Base-by-base conservation (phyloP, 2,888 invertebrate species). In the Isoperla grammatica region DNA sequence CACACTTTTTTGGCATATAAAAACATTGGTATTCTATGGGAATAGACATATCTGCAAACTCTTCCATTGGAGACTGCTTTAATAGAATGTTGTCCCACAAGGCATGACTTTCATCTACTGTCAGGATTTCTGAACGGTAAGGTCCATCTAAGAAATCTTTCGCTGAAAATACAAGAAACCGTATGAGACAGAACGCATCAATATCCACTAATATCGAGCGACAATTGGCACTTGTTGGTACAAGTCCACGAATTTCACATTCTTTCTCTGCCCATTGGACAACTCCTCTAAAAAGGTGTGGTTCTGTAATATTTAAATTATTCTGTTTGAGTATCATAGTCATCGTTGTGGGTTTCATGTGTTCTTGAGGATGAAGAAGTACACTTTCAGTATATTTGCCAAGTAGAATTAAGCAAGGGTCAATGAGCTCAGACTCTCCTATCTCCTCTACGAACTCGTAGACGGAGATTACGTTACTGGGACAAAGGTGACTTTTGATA, bases 401-500 rank as follows among this genome's bases (percentile, higher is more conserved):
- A 20, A 56, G 39, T 37, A 43, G 17, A 1, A 9, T 4, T 6
- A 35, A 45, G 65, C 83, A 80, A 66, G 71, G 69, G 20, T 75
- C 75, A 62, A 76, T 71, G 2, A 81, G 72, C 48, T 79, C 71
- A 63, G 77, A 73, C 65, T 80, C 76, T 63, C 81, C 81, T 69
- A 82, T 81, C 69, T 82, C 75, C 65, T 82, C 81, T 13, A 83
- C 81, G 68, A 82, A 83, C 69, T 82, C 83, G 57, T 83, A 78
- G 60, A 82, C 76, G 61, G 80, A 74, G 58, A 81, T 74, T 12
- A 83, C 79, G 76, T 81, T 82, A 64, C 77, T 78, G 65, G 83
- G 76, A 69, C 77, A 79, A 39, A 82, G 72, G 69, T 82, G 79
- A 53, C 75, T 73, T 67, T 76, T 71, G 58, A 85, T 78, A 67